These are phyloP conservation scores for Sceloporus tristichus DNA, from an alignment of 2,113 vertebrate genomes.

Conservation along the genomic window DNA sequence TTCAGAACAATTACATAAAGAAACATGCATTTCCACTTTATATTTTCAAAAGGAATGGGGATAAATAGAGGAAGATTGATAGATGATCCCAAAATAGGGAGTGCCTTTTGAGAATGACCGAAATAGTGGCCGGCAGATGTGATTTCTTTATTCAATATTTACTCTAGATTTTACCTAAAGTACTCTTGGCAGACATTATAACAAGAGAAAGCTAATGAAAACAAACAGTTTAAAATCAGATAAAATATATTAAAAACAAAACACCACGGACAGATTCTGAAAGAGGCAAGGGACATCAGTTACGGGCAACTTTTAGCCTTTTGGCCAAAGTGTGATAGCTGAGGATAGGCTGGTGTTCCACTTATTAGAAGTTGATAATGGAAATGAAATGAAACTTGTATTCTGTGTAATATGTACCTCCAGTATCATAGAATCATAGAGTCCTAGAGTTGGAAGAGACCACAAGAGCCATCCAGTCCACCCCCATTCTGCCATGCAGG, in stretches of 20 bases:
- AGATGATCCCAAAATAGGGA: neutral
- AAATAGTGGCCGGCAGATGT: neutral
- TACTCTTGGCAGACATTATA: neutral
- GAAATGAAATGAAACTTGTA: neutral
- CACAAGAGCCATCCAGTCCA: too few relatives aligned
- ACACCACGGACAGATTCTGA: neutral
- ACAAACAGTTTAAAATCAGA: neutral
- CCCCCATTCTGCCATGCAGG: too few relatives aligned
- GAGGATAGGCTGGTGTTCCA: neutral
- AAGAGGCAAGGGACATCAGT: neutral
- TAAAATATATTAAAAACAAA: neutral
- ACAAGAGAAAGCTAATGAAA: neutral
- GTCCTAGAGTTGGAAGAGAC: too few relatives aligned
- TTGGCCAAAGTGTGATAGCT: too few relatives aligned
- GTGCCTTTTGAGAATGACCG: neutral
- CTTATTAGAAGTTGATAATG: neutral
- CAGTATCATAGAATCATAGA: too few relatives aligned
- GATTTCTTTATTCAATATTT: constrained; percentile 1
- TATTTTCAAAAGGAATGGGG: neutral
- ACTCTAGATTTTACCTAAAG: neutral
- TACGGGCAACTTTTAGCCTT: neutral
- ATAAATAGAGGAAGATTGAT: neutral
- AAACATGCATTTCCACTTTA: neutral
- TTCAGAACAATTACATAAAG: neutral
- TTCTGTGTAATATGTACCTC: too few relatives aligned